Conservation (phyloP, 2,797 vertebrate genomes). For the Enteromius radiatus region DNA sequence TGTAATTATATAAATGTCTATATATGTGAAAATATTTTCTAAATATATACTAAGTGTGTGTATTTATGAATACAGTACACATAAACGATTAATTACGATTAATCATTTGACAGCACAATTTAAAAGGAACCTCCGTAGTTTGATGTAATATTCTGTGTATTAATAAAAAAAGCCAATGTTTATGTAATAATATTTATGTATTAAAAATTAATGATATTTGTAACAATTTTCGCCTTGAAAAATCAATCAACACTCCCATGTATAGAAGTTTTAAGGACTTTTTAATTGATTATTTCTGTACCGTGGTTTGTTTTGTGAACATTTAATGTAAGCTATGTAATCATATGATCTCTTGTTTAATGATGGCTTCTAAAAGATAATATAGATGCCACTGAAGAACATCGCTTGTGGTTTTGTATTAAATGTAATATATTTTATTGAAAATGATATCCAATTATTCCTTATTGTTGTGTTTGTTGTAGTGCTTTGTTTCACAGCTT, state of each 20-base stretch:
- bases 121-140: neutral
- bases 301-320: neutral
- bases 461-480: neutral
- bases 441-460: neutral
- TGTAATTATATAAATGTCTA: too few relatives aligned
- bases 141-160: neutral
- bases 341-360: conserved; percentile 9
- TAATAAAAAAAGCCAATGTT: neutral
- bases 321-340: neutral
- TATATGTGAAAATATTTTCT: too few relatives aligned
- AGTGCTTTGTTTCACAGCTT: neutral
- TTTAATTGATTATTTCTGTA: neutral
- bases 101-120: too few relatives aligned
- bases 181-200: neutral
- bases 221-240: neutral
- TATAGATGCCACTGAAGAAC: neutral
- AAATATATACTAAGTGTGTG: too few relatives aligned
- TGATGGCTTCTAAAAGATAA: neutral
- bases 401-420: neutral
- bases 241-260: neutral
- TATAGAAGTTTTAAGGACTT: neutral
- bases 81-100: neutral
- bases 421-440: neutral
- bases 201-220: neutral
- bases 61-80: too few relatives aligned